A percentile compares a stretch with the other conserved stretches of the same genome.
Conservation (phyloP, 2,797 vertebrate genomes). For the Nyctibius grandis region DNA sequence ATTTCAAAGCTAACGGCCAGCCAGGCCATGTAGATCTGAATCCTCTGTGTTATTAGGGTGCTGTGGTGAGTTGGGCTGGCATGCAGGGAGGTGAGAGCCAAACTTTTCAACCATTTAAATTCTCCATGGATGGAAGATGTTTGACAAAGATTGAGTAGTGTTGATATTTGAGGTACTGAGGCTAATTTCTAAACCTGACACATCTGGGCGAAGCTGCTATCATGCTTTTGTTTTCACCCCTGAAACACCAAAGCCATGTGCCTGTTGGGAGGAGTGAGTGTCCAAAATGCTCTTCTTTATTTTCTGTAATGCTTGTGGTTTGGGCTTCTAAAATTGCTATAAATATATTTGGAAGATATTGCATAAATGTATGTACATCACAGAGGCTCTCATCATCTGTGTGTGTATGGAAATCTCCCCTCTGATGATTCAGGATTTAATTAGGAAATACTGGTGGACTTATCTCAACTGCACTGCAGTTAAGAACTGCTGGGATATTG, state of each 20-base stretch:
- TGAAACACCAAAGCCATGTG: not conserved
- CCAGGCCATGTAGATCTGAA: slow-evolving; percentile 10
- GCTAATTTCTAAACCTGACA: not conserved
- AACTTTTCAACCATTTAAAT: slow-evolving; percentile 12
- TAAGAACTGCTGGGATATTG: slow-evolving; percentile 21
- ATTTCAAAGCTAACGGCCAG: not conserved
- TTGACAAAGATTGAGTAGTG: not conserved
- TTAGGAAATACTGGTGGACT: slow-evolving; percentile 23
- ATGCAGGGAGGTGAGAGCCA: slow-evolving; percentile 3
- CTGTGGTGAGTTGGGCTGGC: slow-evolving; percentile 1
- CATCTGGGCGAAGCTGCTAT: not conserved
- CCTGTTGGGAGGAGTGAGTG: not conserved
- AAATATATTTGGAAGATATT: not conserved
- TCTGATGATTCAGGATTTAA: not conserved
- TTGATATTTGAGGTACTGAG: not conserved
- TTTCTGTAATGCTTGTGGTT: not conserved
- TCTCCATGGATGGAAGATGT: not conserved
- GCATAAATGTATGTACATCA: not conserved
- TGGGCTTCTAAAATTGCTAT: not conserved
- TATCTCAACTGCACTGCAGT: slow-evolving; percentile 2
- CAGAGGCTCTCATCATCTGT: not conserved
- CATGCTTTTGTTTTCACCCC: not conserved
- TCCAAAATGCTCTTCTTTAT: not conserved
- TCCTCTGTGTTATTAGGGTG: not conserved
- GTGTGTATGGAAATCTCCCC: not conserved